Evolutionary conservation across 1,140 invertebrate genomes (phyloP), one percentile per base, ranked within the genome.

Genomic region (Mya arenaria): DNA sequence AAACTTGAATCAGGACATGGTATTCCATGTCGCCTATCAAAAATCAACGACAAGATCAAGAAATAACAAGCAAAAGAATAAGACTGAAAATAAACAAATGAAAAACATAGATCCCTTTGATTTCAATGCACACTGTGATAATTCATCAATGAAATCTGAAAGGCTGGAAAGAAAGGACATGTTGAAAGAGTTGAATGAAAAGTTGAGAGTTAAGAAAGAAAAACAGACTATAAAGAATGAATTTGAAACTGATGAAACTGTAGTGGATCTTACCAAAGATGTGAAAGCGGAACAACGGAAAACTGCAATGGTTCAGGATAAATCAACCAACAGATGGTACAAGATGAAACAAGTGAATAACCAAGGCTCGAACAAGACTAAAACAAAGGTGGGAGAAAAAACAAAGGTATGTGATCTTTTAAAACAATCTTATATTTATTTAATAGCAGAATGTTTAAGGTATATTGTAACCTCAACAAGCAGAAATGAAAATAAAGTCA

Each of bases 251-350:
- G 44, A 13, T 13, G 44, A 48, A 13, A 48, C 44, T 48, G 44
- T 13, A 48, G n/a, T 48, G n/a, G n/a, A n/a, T n/a, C n/a, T n/a
- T n/a, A n/a, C n/a, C n/a, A n/a, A n/a, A n/a, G n/a, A n/a, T n/a
- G n/a, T n/a, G n/a, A n/a, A n/a, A n/a, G n/a, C n/a, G n/a, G n/a
- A n/a, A n/a, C n/a, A n/a, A n/a, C n/a, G n/a, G n/a, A 37, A 58
- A 32, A 80, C 65, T 25, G 62, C 8, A 17, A 34, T 80, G 23
- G 55, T 58, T 37, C 63, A 80, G 41, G 77, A 80, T 39, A 69
- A 56, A 52, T 41, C 41, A 55, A 80, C 77, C 6, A 80, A 80
- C 0, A 80, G 44, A 36, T 80, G 77, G 77, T 56, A 69, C 39
- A 80, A 52, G 23, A 52, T n/a, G 48, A 52, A 52, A n/a, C 19